Evolutionary conservation across 2,797 vertebrate species (phyloP), one percentile per base, ranked within the genome.

Genomic region (Semotilus atromaculatus): DNA sequence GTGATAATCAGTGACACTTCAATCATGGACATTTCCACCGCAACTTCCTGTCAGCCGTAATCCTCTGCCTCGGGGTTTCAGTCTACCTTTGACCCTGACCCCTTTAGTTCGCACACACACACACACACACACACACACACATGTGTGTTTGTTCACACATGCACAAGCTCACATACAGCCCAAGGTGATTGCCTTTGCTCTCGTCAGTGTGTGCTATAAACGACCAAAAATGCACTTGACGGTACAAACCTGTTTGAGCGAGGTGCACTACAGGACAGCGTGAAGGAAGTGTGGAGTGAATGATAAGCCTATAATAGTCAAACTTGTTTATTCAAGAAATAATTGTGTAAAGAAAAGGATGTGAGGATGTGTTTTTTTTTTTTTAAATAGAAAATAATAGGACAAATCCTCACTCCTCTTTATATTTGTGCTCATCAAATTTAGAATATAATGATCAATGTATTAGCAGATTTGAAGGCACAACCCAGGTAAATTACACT

Each of bases 161-260:
- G 66, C 74, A 60, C 68, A 80, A 43, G 40, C 26, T 23, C 85
- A 71, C n/a, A 83, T 2, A 62, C 23, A 88, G 85, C 89, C 80
- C 51, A 78, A 40, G 13, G 82, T 93, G 91, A 94, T 94, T 93
- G 92, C 90, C 93, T 92, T 91, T 91, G 88, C 94, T 93, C 91
- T 93, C 92, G 93, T 94, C 91, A 92, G 87, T 90, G 92, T 93
- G 92, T 86, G 81, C 90, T 90, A 89, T 91, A 92, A 91, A 87
- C 51, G 84, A 90, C 91, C 93, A 93, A 92, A 92, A 93, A 94
- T 93, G 91, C 90, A 90, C 91, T 90, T 89, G 43, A 89, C 76
- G 80, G 73, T 78, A 78, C 72, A 85, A 92, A 88, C 86, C 88
- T 81, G 67, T 90, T 90, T 11, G 60, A 87, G 89, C 85, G 40